These are phyloP conservation scores for Theonella swinhoei DNA, from an alignment of 37 sponge, comb jelly and placozoan species.

Conservation along the genomic window DNA sequence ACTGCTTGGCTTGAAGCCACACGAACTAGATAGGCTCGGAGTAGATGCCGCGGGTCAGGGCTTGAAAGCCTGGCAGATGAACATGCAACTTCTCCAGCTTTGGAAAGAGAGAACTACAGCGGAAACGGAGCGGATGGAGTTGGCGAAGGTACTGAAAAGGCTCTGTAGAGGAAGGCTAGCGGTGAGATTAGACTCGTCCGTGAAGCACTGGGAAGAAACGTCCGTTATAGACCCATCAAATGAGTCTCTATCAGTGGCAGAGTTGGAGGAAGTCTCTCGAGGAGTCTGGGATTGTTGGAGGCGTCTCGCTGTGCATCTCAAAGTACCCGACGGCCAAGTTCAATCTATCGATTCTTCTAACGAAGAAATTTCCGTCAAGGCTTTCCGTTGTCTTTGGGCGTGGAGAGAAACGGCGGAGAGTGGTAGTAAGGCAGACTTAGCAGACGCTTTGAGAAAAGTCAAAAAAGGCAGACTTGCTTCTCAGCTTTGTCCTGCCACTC, in stretches of 20 bases:
- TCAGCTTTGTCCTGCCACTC: neutral
- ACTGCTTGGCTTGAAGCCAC: neutral
- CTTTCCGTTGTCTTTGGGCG: slow-evolving; percentile 9
- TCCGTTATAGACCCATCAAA: neutral
- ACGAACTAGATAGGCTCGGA: neutral
- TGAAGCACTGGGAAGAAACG: neutral
- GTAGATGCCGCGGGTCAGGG: neutral
- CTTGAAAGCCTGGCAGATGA: neutral
- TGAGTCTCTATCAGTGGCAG: neutral
- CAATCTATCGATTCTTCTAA: neutral
- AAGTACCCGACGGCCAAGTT: neutral
- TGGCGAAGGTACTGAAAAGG: neutral
- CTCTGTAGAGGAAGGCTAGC: neutral
- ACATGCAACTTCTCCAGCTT: neutral
- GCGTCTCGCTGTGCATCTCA: neutral
- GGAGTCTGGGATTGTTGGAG: neutral
- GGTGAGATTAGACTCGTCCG: neutral
- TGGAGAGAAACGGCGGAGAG: neutral
- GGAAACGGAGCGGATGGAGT: neutral
- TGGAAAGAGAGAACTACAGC: slow-evolving; percentile 1
- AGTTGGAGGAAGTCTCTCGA: slow-evolving; percentile 13
- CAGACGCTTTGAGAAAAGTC: neutral
- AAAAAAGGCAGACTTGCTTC: slow-evolving; percentile 1
- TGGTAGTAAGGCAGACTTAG: neutral
- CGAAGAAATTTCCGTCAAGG: neutral